Conservation (phyloP, 2,888 invertebrate species). For the Scaptomyza caliginosa region DNA sequence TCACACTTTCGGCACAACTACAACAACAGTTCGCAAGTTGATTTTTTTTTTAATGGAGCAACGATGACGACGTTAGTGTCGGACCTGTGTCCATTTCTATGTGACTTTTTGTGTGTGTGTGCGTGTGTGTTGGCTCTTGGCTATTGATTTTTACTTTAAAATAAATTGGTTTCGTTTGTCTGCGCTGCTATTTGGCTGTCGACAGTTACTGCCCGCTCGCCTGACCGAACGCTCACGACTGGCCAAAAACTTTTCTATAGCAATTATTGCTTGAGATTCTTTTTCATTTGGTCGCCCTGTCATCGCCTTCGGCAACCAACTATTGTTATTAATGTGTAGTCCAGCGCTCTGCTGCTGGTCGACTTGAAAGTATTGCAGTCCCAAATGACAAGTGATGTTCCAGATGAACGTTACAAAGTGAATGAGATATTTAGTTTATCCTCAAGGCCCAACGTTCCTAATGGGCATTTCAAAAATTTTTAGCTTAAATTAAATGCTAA, state of each 20-base stretch:
- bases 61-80: constrained; percentile 29
- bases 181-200: constrained; percentile 44
- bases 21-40: constrained; percentile 7
- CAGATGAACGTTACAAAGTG: constrained; percentile 7
- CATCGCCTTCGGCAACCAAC: constrained; percentile 38
- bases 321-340: constrained; percentile 71
- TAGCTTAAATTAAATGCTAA: constrained; percentile 28
- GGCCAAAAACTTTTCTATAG: constrained; percentile 62
- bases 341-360: constrained; percentile 31
- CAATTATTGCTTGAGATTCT: constrained; percentile 74
- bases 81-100: constrained; percentile 14
- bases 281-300: constrained; percentile 63
- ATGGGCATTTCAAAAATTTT: constrained; percentile 1
- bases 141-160: constrained; percentile 78
- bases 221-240: constrained; percentile 7
- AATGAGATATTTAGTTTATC: background rate
- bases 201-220: constrained; percentile 21
- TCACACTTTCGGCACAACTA: constrained; percentile 17
- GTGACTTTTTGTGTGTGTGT: constrained; percentile 3
- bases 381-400: constrained; percentile 58
- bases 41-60: constrained; percentile 37
- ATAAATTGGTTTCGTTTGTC: constrained; percentile 80
- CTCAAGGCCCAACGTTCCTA: background rate
- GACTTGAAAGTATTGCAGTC: constrained; percentile 54
- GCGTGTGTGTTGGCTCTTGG: constrained; percentile 32